Base-by-base conservation (phyloP, 2,113 vertebrate species). In the Jacana jacana region DNA sequence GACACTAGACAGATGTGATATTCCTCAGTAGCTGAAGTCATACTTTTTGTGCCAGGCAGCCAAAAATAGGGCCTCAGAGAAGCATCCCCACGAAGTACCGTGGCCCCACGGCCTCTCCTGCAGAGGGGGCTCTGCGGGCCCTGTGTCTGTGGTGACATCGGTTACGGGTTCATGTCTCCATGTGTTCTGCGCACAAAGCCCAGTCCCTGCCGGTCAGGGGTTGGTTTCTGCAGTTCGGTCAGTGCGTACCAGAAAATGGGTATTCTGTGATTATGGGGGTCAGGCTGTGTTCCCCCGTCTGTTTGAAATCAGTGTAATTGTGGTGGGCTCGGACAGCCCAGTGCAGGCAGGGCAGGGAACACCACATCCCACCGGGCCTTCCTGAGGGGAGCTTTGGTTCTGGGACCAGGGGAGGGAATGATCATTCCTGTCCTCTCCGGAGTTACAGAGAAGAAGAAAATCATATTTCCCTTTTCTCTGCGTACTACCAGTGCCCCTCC, bases 191-290 rank as follows among this genome's bases (percentile, higher is more conserved):
- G n/a, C n/a, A n/a, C n/a, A n/a, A n/a, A n/a, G n/a, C n/a, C n/a
- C n/a, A n/a, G n/a, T n/a, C n/a, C n/a, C n/a, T n/a, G n/a, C n/a
- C n/a, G n/a, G n/a, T n/a, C n/a, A n/a, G n/a, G n/a, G n/a, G n/a
- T n/a, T 96, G 76, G 39, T 91, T 95, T 95, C 77, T 30, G 77
- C 68, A 80, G 54, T 82, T 93, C 91, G 66, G 91, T 93, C 89
- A 90, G 28, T 65, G 28, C 68, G 42, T 61, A 81, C 68, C 46
- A 89, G 90, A 87, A 95, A 86, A 77, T 10, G 23, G 86, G 24
- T 66, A 68, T 40, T 88, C 86, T 75, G 58, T 78, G 92, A 64
- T 96, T 93, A 91, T 10, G 54, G 79, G 27, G 69, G 46, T 77
- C 86, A 79, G 72, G 61, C 79, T 96, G 77, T 46, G 70, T 82